Evolutionary conservation across 2,797 vertebrate genomes (phyloP), one percentile per base, ranked within the genome.

Genomic region (Sebastiscus tertius): DNA sequence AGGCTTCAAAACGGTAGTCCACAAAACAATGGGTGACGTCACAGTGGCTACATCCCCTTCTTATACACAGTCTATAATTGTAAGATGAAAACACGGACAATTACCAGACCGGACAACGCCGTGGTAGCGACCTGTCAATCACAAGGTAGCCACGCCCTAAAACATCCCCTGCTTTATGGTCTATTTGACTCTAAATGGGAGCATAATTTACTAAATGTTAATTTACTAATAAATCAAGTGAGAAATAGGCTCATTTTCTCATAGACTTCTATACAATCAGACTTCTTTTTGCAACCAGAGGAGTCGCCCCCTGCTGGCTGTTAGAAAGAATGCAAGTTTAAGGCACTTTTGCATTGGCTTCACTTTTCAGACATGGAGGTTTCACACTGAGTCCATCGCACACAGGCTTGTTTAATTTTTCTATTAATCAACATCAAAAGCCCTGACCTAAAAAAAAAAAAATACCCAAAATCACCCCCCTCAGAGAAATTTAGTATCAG

Each of bases 381-480:
- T n/a, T 18, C 20, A 20, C 49, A 52, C 49, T 52, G 49, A 52
- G 49, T 52, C 62, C 36, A n/a, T 59, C 33, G 74, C 54, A 60
- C 27, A 34, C 26, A 54, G 34, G 29, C 36, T 63, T 36, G 20
- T 80, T 79, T 66, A 0, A 72, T 75, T 84, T 72, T 87, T 77
- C 4, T 61, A 59, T 83, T 73, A 64, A 74, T 79, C 31, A 79
- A 61, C 77, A 85, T 81, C 63, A 79, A 76, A 87, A 79, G 34
- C 72, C 24, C 20, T 77, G 79, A 75, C 76, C 79, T 75, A 14
- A 76, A 68, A 24, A 54, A 31, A 55, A 39, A 39, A 7, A 33
- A 49, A 49, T 49, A 49, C 9, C 27, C 20, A n/a, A 69, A 73
- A 63, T 72, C 39, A 63, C 79, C n/a, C 33, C 69, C 33, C 60